Percentiles rank a stretch among this genome's conserved stretches.
Conservation (phyloP, 2,797 vertebrate genomes). For the Malurus leucopterus region DNA sequence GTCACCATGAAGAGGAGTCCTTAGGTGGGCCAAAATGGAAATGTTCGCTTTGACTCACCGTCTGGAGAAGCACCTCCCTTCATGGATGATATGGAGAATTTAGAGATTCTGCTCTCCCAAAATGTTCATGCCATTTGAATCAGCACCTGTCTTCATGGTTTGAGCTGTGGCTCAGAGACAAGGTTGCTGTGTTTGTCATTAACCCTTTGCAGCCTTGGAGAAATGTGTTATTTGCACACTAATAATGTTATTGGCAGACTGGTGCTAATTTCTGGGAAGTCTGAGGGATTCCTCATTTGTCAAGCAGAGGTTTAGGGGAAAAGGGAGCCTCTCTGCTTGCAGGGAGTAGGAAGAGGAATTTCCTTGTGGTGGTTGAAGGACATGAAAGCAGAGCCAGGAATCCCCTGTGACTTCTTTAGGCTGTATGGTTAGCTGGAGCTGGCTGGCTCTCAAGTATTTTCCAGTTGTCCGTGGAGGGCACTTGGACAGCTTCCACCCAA, state of each 20-base stretch:
- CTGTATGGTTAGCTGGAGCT: slow-evolving; percentile 20
- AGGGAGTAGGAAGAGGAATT: slow-evolving; percentile 21
- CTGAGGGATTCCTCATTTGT: slow-evolving; percentile 5
- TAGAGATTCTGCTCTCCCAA: background rate
- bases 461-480: slow-evolving; percentile 31
- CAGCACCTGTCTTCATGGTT: background rate
- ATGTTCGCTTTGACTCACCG: accelerated
- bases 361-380: slow-evolving; percentile 4
- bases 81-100: accelerated
- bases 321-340: background rate
- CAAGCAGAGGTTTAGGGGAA: background rate
- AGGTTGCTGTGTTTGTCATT: background rate
- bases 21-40: background rate
- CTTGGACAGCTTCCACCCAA: slow-evolving; percentile 34
- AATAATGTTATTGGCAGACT: background rate
- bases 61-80: background rate
- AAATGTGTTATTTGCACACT: background rate
- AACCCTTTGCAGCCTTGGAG: background rate
- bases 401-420: slow-evolving; percentile 30
- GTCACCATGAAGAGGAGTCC: background rate
- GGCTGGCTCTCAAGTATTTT: slow-evolving; percentile 36
- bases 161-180: background rate
- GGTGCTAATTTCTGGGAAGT: background rate
- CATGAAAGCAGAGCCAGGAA: slow-evolving; percentile 27
- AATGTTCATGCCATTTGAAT: background rate